Base-by-base conservation (phyloP, 2,113 vertebrate species). In the Pagrus major region DNA sequence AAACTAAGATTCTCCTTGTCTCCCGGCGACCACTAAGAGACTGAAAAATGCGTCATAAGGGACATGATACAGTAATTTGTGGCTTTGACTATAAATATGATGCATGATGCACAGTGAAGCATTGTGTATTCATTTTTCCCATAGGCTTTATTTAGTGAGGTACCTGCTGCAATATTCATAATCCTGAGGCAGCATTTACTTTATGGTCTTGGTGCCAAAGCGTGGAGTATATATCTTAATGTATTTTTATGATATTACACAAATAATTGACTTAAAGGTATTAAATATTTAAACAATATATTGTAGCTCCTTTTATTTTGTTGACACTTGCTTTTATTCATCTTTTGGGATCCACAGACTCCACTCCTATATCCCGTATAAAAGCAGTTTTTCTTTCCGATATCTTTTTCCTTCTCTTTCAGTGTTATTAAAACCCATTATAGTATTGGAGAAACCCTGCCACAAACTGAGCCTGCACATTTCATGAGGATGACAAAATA, bases 1-100 rank as follows among this genome's bases (percentile, higher is more conserved):
- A 93, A 94, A 93, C 94, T 94, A 86, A 87, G 93, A 94, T 93
- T 91, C 83, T 88, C 86, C 92, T 92, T 92, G 91, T 94, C 85
- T 93, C 82, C 79, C 56, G 6, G 78, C 70, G 63, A 95, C 94
- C 94, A 70, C 94, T 60, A 42, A 84, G 69, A 54, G 87, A 89
- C 89, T 79, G 72, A 94, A 91, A 94, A 93, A 90, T 91, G 90
- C 90, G 63, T 94, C 92, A 93, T 47, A 75, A 87, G 92, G 84
- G 92, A 90, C 86, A 89, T 58, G 84, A 90, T 90, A 88, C 87
- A 87, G 89, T 92, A 85, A 91, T 93, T 94, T 94, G 92, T 93
- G 94, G 94, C 77, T 86, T 78, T 27, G 75, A 67, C 88, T 94
- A 91, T 93, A 94, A 92, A 93, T 89, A 71, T 81, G 85, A 81